Base-by-base conservation (phyloP, 1,140 invertebrate genomes). In the Semibalanus balanoides region DNA sequence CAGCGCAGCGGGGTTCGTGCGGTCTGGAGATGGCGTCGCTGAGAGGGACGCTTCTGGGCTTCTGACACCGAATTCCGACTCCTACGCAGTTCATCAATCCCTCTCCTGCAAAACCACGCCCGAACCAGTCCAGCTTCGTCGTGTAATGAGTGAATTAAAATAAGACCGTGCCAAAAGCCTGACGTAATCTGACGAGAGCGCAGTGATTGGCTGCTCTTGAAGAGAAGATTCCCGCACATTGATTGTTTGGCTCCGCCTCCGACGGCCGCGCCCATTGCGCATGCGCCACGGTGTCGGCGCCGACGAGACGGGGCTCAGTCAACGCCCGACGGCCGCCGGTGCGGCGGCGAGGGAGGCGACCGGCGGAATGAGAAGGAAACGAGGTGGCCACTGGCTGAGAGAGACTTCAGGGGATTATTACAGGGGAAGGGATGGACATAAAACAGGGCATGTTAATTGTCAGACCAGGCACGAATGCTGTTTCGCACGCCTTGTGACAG, bases 211-310 rank as follows among this genome's bases (percentile, higher is more conserved):
- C 22, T 64, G 51, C 7, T 64, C 51, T 64, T 64, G 51, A 64
- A 64, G 51, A 64, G 51, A 64, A 64, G 51, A 64, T 64, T 64
- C 51, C 51, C 1, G 51, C 51, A 19, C 51, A 64, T 64, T 64
- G 51, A 64, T 64, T 64, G 51, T 64, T 64, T 64, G 51, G 51
- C 51, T 64, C 51, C 51, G 51, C 51, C 51, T 64, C 51, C 51
- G 51, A 14, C 14, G 22, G 51, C 14, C 22, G 51, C 5, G 51
- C 11, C 51, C 51, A 64, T 7, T 14, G 51, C 51, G 51, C 51
- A 64, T 64, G 51, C 51, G 51, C 51, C 11, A 19, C 11, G 3
- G 1, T 1, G 22, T 64, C 51, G 51, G 51, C 11, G 22, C 51
- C 51, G 51, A 64, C 51, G 51, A 64, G 9, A 19, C 22, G 51